These are phyloP conservation scores for Autographa pulchrina DNA, from an alignment of 2,888 invertebrate genomes.

Conservation along the genomic window DNA sequence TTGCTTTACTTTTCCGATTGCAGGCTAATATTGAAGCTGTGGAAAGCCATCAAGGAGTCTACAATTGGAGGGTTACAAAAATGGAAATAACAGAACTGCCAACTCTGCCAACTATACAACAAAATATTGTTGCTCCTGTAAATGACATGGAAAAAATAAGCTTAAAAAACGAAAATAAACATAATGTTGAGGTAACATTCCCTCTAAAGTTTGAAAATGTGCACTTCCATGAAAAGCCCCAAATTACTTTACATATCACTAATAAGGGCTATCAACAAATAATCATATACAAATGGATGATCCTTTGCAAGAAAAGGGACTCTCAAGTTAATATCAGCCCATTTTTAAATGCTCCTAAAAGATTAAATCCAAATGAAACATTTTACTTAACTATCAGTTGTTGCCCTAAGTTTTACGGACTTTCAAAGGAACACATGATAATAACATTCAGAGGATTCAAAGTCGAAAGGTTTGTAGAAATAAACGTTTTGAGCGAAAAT, in stretches of 20 bases:
- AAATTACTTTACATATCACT: constrained; percentile 70
- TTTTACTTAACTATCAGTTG: constrained; percentile 86
- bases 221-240: constrained; percentile 73
- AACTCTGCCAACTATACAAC: constrained; percentile 65
- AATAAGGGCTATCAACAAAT: constrained; percentile 84
- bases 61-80: constrained; percentile 90
- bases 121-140: constrained; percentile 52
- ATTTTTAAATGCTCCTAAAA: constrained; percentile 68
- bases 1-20: constrained; percentile 40
- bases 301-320: constrained; percentile 85
- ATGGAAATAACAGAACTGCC: constrained; percentile 65
- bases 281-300: constrained; percentile 84
- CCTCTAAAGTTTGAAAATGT: constrained; percentile 83
- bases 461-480: constrained; percentile 89
- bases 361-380: constrained; percentile 79
- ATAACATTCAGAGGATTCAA: constrained; percentile 90
- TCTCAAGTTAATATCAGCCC: constrained; percentile 88
- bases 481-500: constrained; percentile 81
- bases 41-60: constrained; percentile 91
- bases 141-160: constrained; percentile 67
- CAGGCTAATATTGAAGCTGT: constrained; percentile 91
- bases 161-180: constrained; percentile 78
- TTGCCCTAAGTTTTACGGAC: constrained; percentile 90
- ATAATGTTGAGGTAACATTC: constrained; percentile 88
- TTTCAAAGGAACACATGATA: constrained; percentile 89